A percentile compares a stretch with the other conserved stretches of the same genome.
Evolutionary conservation across 1,140 invertebrate genomes (phyloP).

Genomic region (Periplaneta americana): DNA sequence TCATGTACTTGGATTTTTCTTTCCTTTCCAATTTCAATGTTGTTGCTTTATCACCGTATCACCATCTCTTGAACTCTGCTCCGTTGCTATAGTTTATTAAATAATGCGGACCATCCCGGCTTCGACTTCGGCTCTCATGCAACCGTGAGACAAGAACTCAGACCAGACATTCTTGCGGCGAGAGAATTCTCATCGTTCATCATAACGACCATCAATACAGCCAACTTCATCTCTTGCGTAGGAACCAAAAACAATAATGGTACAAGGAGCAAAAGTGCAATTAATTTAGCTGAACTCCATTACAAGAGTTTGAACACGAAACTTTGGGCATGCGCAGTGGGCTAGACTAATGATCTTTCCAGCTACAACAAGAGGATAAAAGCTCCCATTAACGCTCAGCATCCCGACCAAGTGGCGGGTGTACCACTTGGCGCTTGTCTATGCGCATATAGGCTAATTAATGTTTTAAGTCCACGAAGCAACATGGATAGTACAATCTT

Average conservation of each 20-base stretch:
- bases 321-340: neutral
- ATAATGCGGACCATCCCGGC: neutral
- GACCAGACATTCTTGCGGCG: neutral
- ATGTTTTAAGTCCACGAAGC: neutral
- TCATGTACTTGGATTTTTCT: too few relatives aligned
- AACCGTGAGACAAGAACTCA: neutral
- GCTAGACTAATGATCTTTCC: neutral
- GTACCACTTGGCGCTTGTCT: neutral
- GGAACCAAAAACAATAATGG: neutral
- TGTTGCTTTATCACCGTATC: too few relatives aligned
- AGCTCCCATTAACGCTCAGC: neutral
- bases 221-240: neutral
- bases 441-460: neutral
- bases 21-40: too few relatives aligned
- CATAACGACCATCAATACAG: neutral
- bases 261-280: neutral
- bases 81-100: too few relatives aligned
- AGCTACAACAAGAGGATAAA: neutral
- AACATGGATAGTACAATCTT: neutral
- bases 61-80: too few relatives aligned
- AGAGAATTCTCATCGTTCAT: neutral
- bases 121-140: neutral
- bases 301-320: neutral
- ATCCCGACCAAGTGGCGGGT: neutral
- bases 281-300: neutral